Evolutionary conservation across 1,140 invertebrate genomes (phyloP).

Genomic region (Megalonaias nervosa): DNA sequence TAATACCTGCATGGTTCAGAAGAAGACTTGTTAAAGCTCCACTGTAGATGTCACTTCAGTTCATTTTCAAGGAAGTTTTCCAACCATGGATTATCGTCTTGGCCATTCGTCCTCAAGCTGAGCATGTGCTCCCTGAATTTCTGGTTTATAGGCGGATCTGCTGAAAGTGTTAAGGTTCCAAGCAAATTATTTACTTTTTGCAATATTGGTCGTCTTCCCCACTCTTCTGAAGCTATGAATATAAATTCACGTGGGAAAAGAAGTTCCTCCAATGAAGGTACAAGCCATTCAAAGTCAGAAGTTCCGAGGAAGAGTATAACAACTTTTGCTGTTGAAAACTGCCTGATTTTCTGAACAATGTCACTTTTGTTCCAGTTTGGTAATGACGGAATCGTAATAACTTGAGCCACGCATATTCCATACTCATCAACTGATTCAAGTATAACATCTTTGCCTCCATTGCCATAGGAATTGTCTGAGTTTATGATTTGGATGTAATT

Average conservation of each 20-base stretch:
- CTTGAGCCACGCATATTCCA: slow-evolving; percentile 34
- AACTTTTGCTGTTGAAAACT: slow-evolving; percentile 26
- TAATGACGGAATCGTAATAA: slow-evolving; percentile 10
- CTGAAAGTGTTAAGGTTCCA: slow-evolving; percentile 32
- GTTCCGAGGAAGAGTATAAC: slow-evolving; percentile 38
- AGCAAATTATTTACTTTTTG: slow-evolving; percentile 12
- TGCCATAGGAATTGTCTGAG: slow-evolving; percentile 37
- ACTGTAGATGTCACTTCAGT: slow-evolving; percentile 24
- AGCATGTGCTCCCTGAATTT: slow-evolving; percentile 19
- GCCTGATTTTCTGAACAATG: slow-evolving; percentile 14
- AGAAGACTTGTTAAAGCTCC: slow-evolving; percentile 36
- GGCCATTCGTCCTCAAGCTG: slow-evolving; percentile 5
- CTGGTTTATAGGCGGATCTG: slow-evolving; percentile 23
- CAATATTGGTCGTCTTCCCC: slow-evolving; percentile 25
- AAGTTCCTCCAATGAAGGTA: not conserved
- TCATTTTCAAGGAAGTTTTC: slow-evolving; percentile 23
- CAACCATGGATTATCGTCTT: slow-evolving; percentile 29
- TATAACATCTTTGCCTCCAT: slow-evolving; percentile 35
- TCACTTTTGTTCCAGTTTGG: slow-evolving; percentile 14
- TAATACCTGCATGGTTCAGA: too few species aligned
- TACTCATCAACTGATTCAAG: not conserved
- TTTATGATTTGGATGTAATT: slow-evolving; percentile 39
- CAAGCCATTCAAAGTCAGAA: slow-evolving; percentile 22
- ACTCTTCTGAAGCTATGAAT: slow-evolving; percentile 45
- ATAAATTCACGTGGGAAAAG: slow-evolving; percentile 34